Conservation (phyloP, 2,888 invertebrate species). For the Tetropium fuscum region DNA sequence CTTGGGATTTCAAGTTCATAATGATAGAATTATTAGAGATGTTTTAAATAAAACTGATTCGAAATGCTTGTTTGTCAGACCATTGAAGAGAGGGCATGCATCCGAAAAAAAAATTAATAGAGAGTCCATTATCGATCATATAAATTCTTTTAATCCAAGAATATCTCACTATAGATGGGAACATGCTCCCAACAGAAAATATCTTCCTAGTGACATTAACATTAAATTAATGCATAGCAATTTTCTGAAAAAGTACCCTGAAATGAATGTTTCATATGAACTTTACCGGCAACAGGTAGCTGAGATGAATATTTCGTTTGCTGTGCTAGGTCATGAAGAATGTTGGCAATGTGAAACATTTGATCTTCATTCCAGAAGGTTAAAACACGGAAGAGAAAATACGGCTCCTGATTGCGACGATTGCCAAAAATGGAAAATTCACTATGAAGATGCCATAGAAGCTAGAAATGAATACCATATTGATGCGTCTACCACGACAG, state of each 20-base stretch:
- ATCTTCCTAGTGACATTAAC: too few relatives aligned
- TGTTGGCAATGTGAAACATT: slow-evolving; percentile 15
- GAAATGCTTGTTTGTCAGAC: too few relatives aligned
- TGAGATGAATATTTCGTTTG: slow-evolving; percentile 40
- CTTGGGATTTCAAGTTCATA: too few relatives aligned
- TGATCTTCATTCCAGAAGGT: not conserved
- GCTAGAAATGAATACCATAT: not conserved
- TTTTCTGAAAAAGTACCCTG: slow-evolving; percentile 28
- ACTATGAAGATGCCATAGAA: not conserved
- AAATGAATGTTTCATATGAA: slow-evolving; percentile 26
- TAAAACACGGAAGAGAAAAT: not conserved
- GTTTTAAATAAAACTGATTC: too few relatives aligned
- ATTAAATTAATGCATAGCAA: slow-evolving; percentile 29
- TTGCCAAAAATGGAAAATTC: not conserved
- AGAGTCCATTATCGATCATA: too few relatives aligned
- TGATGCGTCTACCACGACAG: not conserved
- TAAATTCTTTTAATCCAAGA: too few relatives aligned
- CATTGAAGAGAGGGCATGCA: too few relatives aligned
- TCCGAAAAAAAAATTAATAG: too few relatives aligned
- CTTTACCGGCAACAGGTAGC: not conserved
- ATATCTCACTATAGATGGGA: too few relatives aligned
- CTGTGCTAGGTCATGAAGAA: slow-evolving; percentile 39
- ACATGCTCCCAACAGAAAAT: too few relatives aligned
- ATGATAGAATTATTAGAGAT: too few relatives aligned
- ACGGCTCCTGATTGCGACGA: not conserved